A percentile compares a stretch with the other conserved stretches of the same genome.
Conservation (phyloP, 2,797 vertebrate genomes). For the Premnoplex brunnescens region DNA sequence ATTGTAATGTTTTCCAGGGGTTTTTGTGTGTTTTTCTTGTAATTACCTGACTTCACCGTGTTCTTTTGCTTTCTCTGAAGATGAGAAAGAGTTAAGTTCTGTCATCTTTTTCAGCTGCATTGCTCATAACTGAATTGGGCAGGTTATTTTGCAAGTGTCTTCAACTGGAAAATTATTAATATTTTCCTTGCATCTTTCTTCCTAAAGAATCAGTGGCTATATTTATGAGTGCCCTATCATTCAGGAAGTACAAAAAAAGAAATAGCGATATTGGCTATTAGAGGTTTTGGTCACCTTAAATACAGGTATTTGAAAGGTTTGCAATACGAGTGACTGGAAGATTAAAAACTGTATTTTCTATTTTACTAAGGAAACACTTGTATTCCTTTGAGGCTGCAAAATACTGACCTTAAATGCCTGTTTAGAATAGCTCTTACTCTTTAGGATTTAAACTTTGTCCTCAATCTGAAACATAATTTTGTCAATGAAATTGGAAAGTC, state of each 20-base stretch:
- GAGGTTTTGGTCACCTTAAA: background rate
- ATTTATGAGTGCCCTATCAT: background rate
- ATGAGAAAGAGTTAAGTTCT: slow-evolving; percentile 23
- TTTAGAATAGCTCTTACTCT: background rate
- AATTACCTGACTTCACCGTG: background rate
- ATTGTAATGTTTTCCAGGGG: background rate
- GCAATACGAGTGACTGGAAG: background rate
- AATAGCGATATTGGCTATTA: background rate
- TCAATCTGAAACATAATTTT: background rate
- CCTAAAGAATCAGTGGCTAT: background rate
- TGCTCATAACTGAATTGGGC: slow-evolving; percentile 6
- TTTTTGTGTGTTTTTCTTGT: background rate
- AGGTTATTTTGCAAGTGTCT: slow-evolving; percentile 50
- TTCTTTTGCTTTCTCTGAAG: background rate
- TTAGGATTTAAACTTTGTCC: background rate
- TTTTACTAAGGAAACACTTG: background rate
- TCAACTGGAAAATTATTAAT: slow-evolving; percentile 54
- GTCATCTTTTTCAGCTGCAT: background rate
- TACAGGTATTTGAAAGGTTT: background rate
- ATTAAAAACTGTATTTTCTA: background rate
- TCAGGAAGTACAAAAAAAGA: background rate
- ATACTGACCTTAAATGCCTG: background rate
- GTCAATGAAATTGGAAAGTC: background rate
- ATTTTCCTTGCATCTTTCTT: slow-evolving; percentile 12
- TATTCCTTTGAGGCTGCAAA: background rate